Evolutionary conservation across 2,113 vertebrate species (phyloP).

Genomic region (Micronycteris hirsuta): DNA sequence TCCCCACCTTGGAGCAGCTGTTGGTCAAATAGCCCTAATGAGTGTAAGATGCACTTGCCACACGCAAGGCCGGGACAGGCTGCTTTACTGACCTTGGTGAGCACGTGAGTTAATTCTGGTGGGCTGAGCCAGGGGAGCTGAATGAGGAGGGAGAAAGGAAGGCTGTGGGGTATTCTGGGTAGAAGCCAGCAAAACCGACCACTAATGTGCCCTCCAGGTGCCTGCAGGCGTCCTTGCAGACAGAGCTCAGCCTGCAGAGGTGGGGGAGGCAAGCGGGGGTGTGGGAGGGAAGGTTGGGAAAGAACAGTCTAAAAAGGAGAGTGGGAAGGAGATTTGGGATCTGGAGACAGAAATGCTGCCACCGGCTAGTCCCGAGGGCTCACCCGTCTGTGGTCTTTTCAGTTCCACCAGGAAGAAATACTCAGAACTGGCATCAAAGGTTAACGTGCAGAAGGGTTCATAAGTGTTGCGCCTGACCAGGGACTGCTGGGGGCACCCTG

Average conservation of each 20-base stretch:
- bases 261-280: too few species aligned
- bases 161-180: background rate
- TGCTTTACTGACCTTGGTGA: background rate
- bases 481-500: background rate
- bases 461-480: background rate
- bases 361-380: background rate
- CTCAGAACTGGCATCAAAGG: background rate
- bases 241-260: background rate
- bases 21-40: background rate
- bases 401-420: background rate
- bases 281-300: background rate
- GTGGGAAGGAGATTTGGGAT: background rate
- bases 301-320: background rate
- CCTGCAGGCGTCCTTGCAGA: accelerated
- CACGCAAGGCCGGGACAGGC: background rate
- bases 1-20: background rate
- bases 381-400: background rate
- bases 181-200: background rate
- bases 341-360: background rate
- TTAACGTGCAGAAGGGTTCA: background rate
- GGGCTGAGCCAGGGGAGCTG: background rate
- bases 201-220: accelerated
- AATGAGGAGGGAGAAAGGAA: background rate
- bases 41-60: background rate
- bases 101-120: background rate